Base-by-base conservation (phyloP, 1,140 invertebrate species). In the Eueides isabella region DNA sequence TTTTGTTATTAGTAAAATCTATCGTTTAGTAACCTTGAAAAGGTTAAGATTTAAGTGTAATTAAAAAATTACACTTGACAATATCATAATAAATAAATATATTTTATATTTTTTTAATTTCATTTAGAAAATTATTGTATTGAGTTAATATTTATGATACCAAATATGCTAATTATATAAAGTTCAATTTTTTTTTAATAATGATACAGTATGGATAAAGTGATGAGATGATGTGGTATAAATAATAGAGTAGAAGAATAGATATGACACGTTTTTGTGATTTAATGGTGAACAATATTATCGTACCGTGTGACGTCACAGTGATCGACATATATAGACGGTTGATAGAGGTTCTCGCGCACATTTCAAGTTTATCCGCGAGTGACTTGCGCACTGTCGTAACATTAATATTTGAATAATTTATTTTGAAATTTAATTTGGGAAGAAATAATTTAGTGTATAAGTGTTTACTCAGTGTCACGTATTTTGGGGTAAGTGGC, bases 291-390 rank as follows among this genome's bases (percentile, higher is more conserved):
- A n/a, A 61, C 61, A 62, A 29, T 55, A 68, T 70, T 74, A 73
- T 70, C 67, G 67, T 65, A 31, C 67, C 23, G 64, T 5, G 80
- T 89, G 88, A 90, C 88, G 88, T 90, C 83, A 85, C 75, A 69
- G 67, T 72, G 64, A 72, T 71, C 61, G 78, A 80, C 80, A 87
- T 90, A 90, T 87, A 90, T 87, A 88, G 74, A 66, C 71, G 77
- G 76, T 67, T 35, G 80, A 77, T 66, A 70, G 79, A 41, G 62
- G 80, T 84, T 85, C 86, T 85, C 87, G 87, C 85, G 87, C 81
- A 84, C 84, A 87, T 83, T 89, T 81, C 78, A 76, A 83, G 83
- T 84, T 74, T 71, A 80, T 69, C 70, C 67, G 74, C 73, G 76
- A 84, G 79, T 82, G 80, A 79, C 79, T 84, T 71, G 82, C 74